Base-by-base conservation (phyloP, 1,140 invertebrate genomes). In the Mylabris phalerata region DNA sequence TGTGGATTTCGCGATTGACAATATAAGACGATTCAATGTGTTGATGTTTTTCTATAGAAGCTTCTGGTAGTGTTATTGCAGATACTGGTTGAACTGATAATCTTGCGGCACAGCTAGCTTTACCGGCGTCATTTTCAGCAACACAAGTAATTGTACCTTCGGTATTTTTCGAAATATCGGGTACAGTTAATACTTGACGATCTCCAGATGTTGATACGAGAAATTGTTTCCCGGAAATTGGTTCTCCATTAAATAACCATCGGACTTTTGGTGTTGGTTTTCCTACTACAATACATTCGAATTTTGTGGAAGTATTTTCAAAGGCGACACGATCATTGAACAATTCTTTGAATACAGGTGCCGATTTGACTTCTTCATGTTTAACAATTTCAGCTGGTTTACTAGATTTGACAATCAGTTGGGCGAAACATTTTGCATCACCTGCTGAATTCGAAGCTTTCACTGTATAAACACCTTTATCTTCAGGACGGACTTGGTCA, bases 371-470 rank as follows among this genome's bases (percentile, higher is more conserved):
- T 58, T 82, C 77, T 64, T 81, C 78, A 40, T 80, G 75, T 65
- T 71, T 79, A 67, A 55, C 75, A 63, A 57, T 74, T 73, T 24
- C 71, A 61, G 42, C 67, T 57, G 51, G 74, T 76, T 70, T 69
- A 6, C 80, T 74, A 0, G 80, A 76, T 71, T 86, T 86, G 0
- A 90, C 85, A 43, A 87, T 88, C 3, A 92, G 67, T 61, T 88
- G 85, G 0, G 87, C 86, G 59, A 90, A 89, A 64, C 88, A 88
- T 68, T 90, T 89, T 0, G 86, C 87, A 63, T 90, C 87, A n/a
- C 89, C 89, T 19, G 79, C 75, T 13, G 74, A 66, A 72, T 90
- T 92, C 1, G 75, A 78, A 0, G 89, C 89, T 68, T 87, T 86
- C 0, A 85, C 84, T 0, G 85, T 86, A 67, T 90, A 92, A 50